Evolutionary conservation across 2,113 vertebrate genomes (phyloP).

Genomic region (Progne subis): DNA sequence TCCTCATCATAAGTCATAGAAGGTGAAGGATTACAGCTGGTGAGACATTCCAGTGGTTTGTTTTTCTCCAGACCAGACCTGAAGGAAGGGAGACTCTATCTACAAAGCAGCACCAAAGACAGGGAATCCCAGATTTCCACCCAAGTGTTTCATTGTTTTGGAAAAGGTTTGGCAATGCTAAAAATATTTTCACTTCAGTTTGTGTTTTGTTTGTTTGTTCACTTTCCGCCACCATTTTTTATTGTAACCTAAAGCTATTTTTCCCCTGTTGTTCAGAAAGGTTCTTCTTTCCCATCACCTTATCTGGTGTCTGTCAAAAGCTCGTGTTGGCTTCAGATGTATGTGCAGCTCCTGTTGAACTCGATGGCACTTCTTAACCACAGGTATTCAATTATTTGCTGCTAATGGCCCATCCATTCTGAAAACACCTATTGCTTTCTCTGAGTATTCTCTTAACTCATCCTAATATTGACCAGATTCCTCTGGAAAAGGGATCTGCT

Average conservation of each 20-base stretch:
- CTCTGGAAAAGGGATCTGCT: background rate
- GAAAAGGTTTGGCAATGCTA: background rate
- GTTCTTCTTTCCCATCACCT: background rate
- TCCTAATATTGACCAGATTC: background rate
- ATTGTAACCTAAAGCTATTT: background rate
- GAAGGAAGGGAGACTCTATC: background rate
- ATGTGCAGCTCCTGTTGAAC: background rate
- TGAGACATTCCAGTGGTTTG: background rate
- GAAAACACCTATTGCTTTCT: constrained; percentile 32
- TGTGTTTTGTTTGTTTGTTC: background rate
- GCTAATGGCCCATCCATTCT: constrained; percentile 22
- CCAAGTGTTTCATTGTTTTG: background rate
- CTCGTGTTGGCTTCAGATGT: background rate
- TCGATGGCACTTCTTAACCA: background rate
- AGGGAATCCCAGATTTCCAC: background rate
- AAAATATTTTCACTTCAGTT: background rate
- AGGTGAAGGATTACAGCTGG: background rate
- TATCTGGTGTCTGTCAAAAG: background rate
- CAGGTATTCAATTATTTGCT: constrained; percentile 11
- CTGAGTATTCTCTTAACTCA: constrained; percentile 26
- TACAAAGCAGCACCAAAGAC: background rate
- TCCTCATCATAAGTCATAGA: background rate
- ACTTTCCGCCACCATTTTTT: background rate
- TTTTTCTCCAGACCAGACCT: background rate
- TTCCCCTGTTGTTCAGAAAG: background rate